Evolutionary conservation across 2,113 vertebrate species (phyloP).

Genomic region (Octodon degus): DNA sequence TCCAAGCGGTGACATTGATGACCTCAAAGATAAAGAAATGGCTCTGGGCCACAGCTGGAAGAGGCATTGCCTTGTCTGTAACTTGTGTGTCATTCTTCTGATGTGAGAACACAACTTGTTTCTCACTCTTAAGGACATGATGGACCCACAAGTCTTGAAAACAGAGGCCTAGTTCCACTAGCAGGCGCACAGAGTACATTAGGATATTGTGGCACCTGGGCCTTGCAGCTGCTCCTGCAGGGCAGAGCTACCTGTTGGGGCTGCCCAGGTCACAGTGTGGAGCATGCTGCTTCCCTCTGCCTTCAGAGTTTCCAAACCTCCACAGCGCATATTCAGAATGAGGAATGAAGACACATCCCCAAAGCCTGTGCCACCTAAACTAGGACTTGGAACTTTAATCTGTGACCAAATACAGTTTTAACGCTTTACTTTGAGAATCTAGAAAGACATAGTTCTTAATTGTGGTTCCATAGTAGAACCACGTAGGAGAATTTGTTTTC

Average conservation of each 20-base stretch:
- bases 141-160: neutral
- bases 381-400: neutral
- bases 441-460: neutral
- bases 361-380: neutral
- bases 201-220: neutral
- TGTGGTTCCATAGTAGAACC: neutral
- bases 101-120: neutral
- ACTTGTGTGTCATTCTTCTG: neutral
- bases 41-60: neutral
- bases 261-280: fast-evolving
- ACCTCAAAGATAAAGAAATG: neutral
- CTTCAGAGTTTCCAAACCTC: neutral
- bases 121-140: neutral
- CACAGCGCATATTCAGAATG: neutral
- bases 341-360: neutral
- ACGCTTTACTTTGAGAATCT: neutral
- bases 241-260: neutral
- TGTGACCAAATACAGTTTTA: neutral
- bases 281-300: neutral
- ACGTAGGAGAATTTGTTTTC: neutral
- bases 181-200: neutral
- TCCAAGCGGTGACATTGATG: neutral
- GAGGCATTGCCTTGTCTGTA: too few species aligned
- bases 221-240: neutral
- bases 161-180: neutral